Base-by-base conservation (phyloP, 2,797 vertebrate genomes). In the Pagetopsis macropterus region DNA sequence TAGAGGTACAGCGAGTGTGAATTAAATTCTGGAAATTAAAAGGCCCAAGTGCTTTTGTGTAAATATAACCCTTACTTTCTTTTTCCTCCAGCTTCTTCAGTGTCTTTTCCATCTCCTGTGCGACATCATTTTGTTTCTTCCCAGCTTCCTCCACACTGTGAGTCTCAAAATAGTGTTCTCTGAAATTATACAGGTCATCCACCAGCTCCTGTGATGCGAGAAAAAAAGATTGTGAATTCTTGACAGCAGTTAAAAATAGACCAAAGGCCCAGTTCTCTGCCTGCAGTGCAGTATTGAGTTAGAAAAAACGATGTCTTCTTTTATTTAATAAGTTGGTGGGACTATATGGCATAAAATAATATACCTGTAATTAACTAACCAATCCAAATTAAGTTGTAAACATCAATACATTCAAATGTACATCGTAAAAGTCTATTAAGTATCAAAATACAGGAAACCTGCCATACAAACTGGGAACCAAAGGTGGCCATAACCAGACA, bases 101-200 rank as follows among this genome's bases (percentile, higher is more conserved):
- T 0, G 90, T 95, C 80, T 91, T 94, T 62, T 95, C 89, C 87
- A 96, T 94, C 85, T 96, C 92, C 21, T 93, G 72, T 12, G 64
- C 77, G 3, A 97, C 95, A 62, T 97, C 95, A 37, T 88, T 90
- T 17, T 94, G 94, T 87, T 97, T 98, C 71, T 58, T 93, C 1
- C 85, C 90, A 21, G 96, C 96, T 77, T 96, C 93, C 75, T 95
- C 95, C 50, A 96, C 92, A 49, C 90, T 76, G 57, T 95, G 96
- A 14, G 93, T 95, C 87, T 97, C 96, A 62, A 97, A 97, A 85
- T 97, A 97, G 84, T 92, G 88, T 65, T 97, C 97, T 88, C 96
- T 93, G 84, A 96, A 97, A 51, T 85, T 78, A 83, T 96, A 96
- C 4, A 97, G 91, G 17, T 91, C 92, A 85, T 97, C 95, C 72